Percentiles rank a stretch among this genome's conserved stretches.
phyloP scores from a whole-genome alignment of 2,888 invertebrate species.

The Pediacus dermestoides region DNA sequence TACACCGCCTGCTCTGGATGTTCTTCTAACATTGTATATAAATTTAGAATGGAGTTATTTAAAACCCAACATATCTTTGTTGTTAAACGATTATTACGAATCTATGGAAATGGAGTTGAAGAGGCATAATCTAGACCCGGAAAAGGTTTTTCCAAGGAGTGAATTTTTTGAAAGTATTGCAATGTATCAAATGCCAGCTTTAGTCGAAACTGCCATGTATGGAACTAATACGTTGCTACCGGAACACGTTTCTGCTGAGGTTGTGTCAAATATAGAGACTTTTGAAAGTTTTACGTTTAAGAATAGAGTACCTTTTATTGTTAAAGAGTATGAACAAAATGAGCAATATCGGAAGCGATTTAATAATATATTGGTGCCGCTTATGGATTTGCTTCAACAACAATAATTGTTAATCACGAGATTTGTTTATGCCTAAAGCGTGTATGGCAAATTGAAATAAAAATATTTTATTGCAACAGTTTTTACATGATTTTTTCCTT shows the following conservation, averaged over 20 bases:
- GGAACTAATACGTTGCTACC: slow-evolving; percentile 55
- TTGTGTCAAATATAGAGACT: slow-evolving; percentile 51
- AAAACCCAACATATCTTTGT: slow-evolving; percentile 22
- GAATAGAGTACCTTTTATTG: slow-evolving; percentile 55
- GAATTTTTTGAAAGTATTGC: slow-evolving; percentile 51
- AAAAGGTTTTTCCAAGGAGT: slow-evolving; percentile 47
- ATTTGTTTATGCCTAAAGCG: too few relatives aligned
- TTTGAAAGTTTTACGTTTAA: slow-evolving; percentile 56
- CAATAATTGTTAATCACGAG: too few relatives aligned
- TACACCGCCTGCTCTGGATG: slow-evolving; percentile 62
- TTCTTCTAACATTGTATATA: slow-evolving; percentile 56
- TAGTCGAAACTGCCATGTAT: slow-evolving; percentile 56
- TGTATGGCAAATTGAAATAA: too few relatives aligned
- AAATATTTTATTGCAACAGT: too few relatives aligned
- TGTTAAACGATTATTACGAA: slow-evolving; percentile 58
- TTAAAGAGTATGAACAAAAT: slow-evolving; percentile 54
- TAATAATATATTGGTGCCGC: slow-evolving; percentile 55
- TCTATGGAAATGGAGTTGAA: slow-evolving; percentile 50
- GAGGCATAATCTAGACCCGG: slow-evolving; percentile 46
- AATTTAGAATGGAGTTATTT: too few relatives aligned
- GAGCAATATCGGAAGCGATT: slow-evolving; percentile 52
- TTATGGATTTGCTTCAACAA: slow-evolving; percentile 52
- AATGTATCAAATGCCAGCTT: slow-evolving; percentile 54
- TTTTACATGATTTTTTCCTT: too few relatives aligned
- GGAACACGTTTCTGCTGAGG: slow-evolving; percentile 49